Conservation (phyloP, 2,888 invertebrate species). For the Masnerella sp. region DNA sequence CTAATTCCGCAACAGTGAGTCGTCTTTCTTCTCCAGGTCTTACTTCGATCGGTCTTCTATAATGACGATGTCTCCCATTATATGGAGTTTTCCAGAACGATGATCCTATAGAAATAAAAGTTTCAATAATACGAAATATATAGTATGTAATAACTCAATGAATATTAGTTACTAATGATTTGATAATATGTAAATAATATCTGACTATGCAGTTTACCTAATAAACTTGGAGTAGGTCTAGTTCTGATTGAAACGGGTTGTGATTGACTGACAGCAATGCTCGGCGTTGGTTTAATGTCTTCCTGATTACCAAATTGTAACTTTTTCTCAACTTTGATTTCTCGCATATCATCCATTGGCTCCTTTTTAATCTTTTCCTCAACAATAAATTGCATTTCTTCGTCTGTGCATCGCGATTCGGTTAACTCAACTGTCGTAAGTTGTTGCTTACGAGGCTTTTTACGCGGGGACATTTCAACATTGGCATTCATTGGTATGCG, state of each 20-base stretch:
- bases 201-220: too few species aligned
- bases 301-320: constrained; percentile 63
- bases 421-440: constrained; percentile 78
- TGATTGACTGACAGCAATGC: constrained; percentile 55
- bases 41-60: constrained; percentile 84
- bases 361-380: constrained; percentile 79
- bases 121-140: constrained; percentile 1
- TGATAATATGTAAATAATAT: too few species aligned
- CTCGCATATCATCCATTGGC: constrained; percentile 71
- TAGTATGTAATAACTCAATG: background rate
- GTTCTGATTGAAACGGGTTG: constrained; percentile 65
- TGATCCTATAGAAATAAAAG: constrained; percentile 29
- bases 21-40: constrained; percentile 92
- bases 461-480: constrained; percentile 87
- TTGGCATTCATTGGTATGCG: constrained; percentile 77
- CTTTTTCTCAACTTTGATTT: constrained; percentile 65
- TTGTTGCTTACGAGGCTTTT: constrained; percentile 94
- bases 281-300: constrained; percentile 65
- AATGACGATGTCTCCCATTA: constrained; percentile 72
- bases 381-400: constrained; percentile 82
- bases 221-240: constrained; percentile 71
- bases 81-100: constrained; percentile 71
- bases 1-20: constrained; percentile 91
- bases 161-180: too few species aligned
- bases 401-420: constrained; percentile 73